Evolutionary conservation across 64 coral and sea anemone genomes (phyloP), one percentile per base, ranked within the genome.

Genomic region (Stichodactyla helianthus): DNA sequence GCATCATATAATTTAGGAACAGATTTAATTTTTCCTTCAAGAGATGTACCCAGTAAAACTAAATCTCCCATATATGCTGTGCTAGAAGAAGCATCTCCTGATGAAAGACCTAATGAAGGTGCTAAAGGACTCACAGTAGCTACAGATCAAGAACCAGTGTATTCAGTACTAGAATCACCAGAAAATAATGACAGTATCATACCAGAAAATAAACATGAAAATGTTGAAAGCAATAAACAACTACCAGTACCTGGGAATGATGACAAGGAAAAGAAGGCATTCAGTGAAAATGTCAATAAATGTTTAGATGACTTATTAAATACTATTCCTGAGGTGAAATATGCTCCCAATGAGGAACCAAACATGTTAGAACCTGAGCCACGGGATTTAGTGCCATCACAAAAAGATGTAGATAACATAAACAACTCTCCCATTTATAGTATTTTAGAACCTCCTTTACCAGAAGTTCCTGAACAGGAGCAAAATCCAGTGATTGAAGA

Each of bases 11-110:
- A 74, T 9, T 31, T 74, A 10, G 23, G 25, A 11, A 17, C 78
- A 19, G 52, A 81, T 20, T 52, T 20, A 52, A 53, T 81, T 81
- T 81, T 51, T 4, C n/a, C 35, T 19, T 23, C 51, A 81, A 81
- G 1, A 81, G 52, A 81, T 52, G 15, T 54, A 19, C 35, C 50
- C 17, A 81, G 15, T 22, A 81, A 54, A 54, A 51, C 78, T 9
- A 81, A 59, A 17, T 86, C 84, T 44, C 90, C 90, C 1, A 79
- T 79, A 23, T 86, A 91, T 81, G 71, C 82, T 91, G 83, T 86
- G 18, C 20, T 82, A 56, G 87, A 88, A 52, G 52, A 88, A 11
- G 20, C 83, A 0, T 50, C 54, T 35, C 83, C 54, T 18, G 28
- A 50, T 22, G 25, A 22, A 27, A 22, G 19, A 71, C 18, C 35